Percentiles rank a stretch among this genome's conserved stretches.
Evolutionary conservation across 2,888 invertebrate species (phyloP).

Genomic region (Chromoteleia sp.): DNA sequence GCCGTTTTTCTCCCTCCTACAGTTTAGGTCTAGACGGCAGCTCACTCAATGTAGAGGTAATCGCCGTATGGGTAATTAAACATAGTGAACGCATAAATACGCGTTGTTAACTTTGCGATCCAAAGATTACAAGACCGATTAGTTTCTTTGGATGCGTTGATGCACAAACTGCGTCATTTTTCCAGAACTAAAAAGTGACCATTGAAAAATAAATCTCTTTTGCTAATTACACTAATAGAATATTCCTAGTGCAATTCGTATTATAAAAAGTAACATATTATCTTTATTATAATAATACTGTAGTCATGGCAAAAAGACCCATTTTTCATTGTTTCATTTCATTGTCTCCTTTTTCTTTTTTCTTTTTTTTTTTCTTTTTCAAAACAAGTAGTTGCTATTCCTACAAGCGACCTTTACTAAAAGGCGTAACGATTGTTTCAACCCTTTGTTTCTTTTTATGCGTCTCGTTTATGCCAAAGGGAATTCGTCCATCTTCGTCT

Average conservation of each 20-base stretch:
- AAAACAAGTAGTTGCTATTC: constrained; percentile 61
- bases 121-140: constrained; percentile 78
- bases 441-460: constrained; percentile 69
- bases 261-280: constrained; percentile 3
- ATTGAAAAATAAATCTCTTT: not conserved
- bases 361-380: not conserved
- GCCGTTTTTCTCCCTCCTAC: constrained; percentile 15
- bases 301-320: not conserved
- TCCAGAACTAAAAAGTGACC: no score
- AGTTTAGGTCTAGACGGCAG: constrained; percentile 40
- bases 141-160: constrained; percentile 75
- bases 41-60: constrained; percentile 47
- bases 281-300: constrained; percentile 22
- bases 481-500: constrained; percentile 37
- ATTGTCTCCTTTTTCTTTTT: not conserved
- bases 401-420: constrained; percentile 56
- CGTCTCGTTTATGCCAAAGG: constrained; percentile 63
- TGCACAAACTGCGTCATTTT: constrained; percentile 53
- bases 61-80: constrained; percentile 59
- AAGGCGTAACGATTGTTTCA: constrained; percentile 66
- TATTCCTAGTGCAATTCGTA: not conserved
- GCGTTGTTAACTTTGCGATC: constrained; percentile 81
- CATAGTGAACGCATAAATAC: constrained; percentile 81
- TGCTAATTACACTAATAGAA: not conserved
- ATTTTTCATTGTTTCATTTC: constrained; percentile 22